These are phyloP conservation scores for Hippoglossus stenolepis DNA, from an alignment of 2,113 vertebrate genomes.

Conservation along the genomic window DNA sequence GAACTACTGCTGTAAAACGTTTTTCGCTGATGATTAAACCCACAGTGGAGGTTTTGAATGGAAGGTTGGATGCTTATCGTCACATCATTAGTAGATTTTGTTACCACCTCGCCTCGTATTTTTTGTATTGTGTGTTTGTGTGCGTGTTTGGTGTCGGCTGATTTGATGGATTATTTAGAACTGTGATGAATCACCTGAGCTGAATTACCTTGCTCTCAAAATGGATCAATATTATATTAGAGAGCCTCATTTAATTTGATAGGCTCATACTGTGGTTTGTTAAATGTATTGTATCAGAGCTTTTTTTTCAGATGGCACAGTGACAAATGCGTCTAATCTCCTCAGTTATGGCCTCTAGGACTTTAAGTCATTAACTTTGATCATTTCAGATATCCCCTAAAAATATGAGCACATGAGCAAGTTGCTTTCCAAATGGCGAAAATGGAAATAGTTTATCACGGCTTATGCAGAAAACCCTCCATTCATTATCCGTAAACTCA, in stretches of 20 bases:
- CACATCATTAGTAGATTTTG: not conserved
- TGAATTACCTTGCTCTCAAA: not conserved
- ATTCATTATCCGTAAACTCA: not conserved
- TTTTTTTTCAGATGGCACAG: not conserved
- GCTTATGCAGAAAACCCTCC: not conserved
- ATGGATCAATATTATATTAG: conserved; percentile 14
- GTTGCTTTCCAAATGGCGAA: not conserved
- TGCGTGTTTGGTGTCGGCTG: not conserved
- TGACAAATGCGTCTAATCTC: too few relatives aligned
- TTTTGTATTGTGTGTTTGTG: not conserved
- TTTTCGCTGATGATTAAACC: not conserved
- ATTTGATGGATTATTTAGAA: not conserved
- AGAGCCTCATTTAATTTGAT: not conserved
- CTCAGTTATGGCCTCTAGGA: too few relatives aligned
- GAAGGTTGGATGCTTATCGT: not conserved
- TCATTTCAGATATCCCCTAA: too few relatives aligned
- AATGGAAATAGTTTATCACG: not conserved
- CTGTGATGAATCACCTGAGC: not conserved
- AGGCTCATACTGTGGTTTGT: not conserved
- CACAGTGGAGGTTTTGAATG: not conserved
- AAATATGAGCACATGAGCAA: not conserved
- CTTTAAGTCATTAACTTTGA: too few relatives aligned
- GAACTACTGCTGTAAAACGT: not conserved
- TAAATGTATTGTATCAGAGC: not conserved
- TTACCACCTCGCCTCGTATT: not conserved